Evolutionary conservation across 30 jellyfish, hydroid and myxozoan genomes (phyloP), one percentile per base, ranked within the genome.

Genomic region (Catostylus mosaicus): DNA sequence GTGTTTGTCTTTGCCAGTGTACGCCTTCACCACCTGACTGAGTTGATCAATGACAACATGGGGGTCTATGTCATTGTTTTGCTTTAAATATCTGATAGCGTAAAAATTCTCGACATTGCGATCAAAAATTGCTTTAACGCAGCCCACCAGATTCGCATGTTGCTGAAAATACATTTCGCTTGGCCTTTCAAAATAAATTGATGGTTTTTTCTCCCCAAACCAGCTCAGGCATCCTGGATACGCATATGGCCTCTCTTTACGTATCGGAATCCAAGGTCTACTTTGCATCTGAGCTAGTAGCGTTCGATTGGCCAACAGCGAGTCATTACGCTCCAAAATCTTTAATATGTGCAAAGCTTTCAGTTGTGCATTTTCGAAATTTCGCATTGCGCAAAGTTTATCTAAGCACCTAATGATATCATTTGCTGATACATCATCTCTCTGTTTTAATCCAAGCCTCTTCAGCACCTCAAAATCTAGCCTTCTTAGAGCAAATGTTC

Each of bases 181-280:
- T 23, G 83, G 89, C 6, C 73, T 60, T 12, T 40, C 59, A 26
- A 76, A 77, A 9, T 30, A 12, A 9, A 9, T 1, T 26, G 14
- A 29, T 9, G 70, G 2, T 1, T 29, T 43, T 1, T 29, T 43
- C 19, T 77, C 66, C 10, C 73, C 92, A 24, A 12, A 59, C 92
- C 91, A 88, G 22, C 10, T 71, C 78, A 78, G 57, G 7, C 76
- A 22, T 27, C 29, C 36, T 24, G 96, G 96, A 52, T 88, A 88
- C 46, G 23, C 26, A 30, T 62, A 23, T 68, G 89, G 92, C 67
- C 84, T 78, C 33, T 69, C 46, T 61, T 38, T 38, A 67, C 23
- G 56, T 12, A 73, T 38, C 7, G 92, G 92, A 20, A 78, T 61
- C 89, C 92, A 78, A 11, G 29, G 40, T 7, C 9, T 61, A 18